Percentiles rank a stretch among this genome's conserved stretches.
Evolutionary conservation across 2,888 invertebrate genomes (phyloP).

Genomic region (Noctua fimbriata): DNA sequence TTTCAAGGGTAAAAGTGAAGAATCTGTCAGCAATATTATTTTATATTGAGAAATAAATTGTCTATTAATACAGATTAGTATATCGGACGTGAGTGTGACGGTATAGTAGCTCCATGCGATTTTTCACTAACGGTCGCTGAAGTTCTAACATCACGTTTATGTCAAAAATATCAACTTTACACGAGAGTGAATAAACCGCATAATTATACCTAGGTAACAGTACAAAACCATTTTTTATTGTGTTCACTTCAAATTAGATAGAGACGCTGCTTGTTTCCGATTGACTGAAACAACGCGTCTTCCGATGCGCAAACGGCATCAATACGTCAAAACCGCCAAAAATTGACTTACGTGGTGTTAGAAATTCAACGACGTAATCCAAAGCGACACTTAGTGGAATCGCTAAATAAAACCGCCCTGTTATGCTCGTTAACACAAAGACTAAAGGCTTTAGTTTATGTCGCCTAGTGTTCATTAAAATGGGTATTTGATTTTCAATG

Average conservation of each 20-base stretch:
- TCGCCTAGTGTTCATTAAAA: background rate
- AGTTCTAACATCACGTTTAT: too few species aligned
- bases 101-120: background rate
- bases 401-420: background rate
- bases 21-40: background rate
- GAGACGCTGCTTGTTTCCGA: too few species aligned
- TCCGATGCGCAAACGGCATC: too few species aligned
- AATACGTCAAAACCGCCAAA: too few species aligned
- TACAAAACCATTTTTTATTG: too few species aligned
- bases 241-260: too few species aligned
- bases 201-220: too few species aligned
- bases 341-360: too few species aligned
- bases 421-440: background rate
- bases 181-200: background rate
- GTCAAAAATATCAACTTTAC: too few species aligned
- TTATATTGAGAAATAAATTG: background rate
- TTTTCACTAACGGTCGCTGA: background rate
- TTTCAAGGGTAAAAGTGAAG: background rate
- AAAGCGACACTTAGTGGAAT: background rate
- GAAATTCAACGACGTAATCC: too few species aligned
- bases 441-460: background rate
- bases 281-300: too few species aligned
- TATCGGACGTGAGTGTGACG: background rate
- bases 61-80: too few species aligned
- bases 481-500: background rate